Percentiles rank a stretch among this genome's conserved stretches.
These are phyloP conservation scores for Melitaea athalia DNA, from an alignment of 2,888 invertebrate genomes.

Conservation along the genomic window DNA sequence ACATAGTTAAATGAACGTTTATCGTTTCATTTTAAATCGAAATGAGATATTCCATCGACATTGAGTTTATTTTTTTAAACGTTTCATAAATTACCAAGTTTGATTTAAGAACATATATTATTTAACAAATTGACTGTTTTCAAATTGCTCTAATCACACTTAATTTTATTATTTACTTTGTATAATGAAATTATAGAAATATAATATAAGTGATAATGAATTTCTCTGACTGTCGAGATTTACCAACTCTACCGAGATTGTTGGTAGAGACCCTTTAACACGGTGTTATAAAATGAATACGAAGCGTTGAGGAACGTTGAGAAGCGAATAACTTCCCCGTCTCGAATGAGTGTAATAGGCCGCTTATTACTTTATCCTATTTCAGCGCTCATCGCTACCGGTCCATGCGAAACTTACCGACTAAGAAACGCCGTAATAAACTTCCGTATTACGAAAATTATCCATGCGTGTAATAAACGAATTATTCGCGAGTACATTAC, in stretches of 20 bases:
- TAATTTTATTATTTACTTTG: too few relatives aligned
- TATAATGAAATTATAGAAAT: too few relatives aligned
- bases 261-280: slow-evolving; percentile 3
- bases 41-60: not conserved
- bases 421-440: slow-evolving; percentile 65
- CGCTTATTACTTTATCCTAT: slow-evolving; percentile 60
- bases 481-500: slow-evolving; percentile 18
- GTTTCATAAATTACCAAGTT: not conserved
- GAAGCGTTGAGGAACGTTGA: slow-evolving; percentile 17
- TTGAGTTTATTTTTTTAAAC: not conserved
- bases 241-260: not conserved
- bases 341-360: slow-evolving; percentile 53
- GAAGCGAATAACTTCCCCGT: slow-evolving; percentile 47
- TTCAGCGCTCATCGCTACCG: slow-evolving; percentile 38
- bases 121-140: not conserved
- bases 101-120: not conserved
- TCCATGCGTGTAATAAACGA: slow-evolving; percentile 37
- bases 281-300: slow-evolving; percentile 12
- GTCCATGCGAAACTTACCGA: slow-evolving; percentile 66
- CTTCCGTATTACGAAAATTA: slow-evolving; percentile 70
- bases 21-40: slow-evolving; percentile 17
- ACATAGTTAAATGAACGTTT: slow-evolving; percentile 8
- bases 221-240: not conserved
- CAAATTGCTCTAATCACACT: not conserved
- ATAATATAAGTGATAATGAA: not conserved